A percentile compares a stretch with the other conserved stretches of the same genome.
phyloP scores from a whole-genome alignment of 2,113 vertebrate genomes.

The Narcine bancroftii region DNA sequence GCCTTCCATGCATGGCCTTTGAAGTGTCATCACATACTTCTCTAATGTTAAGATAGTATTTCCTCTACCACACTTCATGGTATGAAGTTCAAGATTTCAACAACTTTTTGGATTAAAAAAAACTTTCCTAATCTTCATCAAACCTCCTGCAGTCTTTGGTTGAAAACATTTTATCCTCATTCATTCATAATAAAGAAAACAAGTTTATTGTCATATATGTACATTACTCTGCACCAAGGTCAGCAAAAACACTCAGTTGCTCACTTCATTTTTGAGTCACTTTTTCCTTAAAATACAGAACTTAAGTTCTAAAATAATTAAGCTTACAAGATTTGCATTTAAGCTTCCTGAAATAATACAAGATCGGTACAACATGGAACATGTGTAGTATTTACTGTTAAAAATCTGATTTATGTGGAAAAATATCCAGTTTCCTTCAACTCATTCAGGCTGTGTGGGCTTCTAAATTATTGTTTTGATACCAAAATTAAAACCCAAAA shows the following conservation, averaged over 20 bases:
- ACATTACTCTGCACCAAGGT: too few species aligned
- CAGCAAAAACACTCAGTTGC: too few species aligned
- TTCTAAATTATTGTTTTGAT: background rate
- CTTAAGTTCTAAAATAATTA: background rate
- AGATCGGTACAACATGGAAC: background rate
- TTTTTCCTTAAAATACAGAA: background rate
- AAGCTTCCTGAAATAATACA: background rate
- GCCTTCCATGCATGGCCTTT: background rate
- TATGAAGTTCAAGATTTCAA: too few species aligned
- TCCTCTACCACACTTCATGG: too few species aligned
- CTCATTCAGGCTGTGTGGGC: background rate
- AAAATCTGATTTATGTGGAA: background rate
- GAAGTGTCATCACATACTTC: background rate
- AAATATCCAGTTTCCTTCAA: background rate
- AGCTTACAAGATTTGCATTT: background rate
- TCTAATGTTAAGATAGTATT: too few species aligned
- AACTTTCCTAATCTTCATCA: too few species aligned
- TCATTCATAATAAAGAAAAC: too few species aligned
- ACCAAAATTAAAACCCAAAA: background rate
- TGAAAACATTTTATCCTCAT: too few species aligned
- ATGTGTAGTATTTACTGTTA: background rate
- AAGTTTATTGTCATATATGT: too few species aligned
- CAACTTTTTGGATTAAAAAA: too few species aligned
- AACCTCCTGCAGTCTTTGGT: too few species aligned
- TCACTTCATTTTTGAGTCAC: background rate